These are phyloP conservation scores for Orientallactaga bullata DNA, from an alignment of 2,113 vertebrate species.

Conservation along the genomic window DNA sequence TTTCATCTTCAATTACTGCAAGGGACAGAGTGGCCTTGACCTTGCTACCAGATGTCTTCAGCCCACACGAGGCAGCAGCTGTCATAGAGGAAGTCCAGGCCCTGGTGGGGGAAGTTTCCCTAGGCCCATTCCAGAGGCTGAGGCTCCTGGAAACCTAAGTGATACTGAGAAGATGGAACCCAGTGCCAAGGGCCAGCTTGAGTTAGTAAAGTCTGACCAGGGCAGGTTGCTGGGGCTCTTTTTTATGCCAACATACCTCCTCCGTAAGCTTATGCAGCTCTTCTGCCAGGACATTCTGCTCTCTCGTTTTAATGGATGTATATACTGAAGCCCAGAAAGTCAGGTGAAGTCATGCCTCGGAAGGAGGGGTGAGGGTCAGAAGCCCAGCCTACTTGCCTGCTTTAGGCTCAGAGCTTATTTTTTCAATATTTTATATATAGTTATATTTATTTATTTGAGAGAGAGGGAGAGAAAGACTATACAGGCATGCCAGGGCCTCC, in stretches of 20 bases:
- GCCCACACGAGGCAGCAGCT: not conserved
- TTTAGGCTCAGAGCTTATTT: not conserved
- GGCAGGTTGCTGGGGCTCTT: fast-evolving
- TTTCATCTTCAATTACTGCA: conserved; percentile 71
- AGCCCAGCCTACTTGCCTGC: not conserved
- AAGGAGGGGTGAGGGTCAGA: fast-evolving
- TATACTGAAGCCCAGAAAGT: not conserved
- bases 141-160: not conserved
- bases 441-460: too few species aligned
- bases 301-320: not conserved
- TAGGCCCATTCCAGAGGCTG: not conserved
- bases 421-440: not conserved
- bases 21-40: conserved; percentile 66
- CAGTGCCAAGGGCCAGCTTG: not conserved
- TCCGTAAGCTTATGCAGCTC: not conserved
- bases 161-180: fast-evolving
- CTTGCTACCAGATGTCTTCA: not conserved
- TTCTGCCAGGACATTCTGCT: fast-evolving
- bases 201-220: fast-evolving
- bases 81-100: not conserved
- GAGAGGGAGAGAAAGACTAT: too few species aligned
- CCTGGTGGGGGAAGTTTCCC: not conserved
- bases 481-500: too few species aligned
- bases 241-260: not conserved
- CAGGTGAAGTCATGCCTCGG: too few species aligned